Conservation (phyloP, 2,888 invertebrate genomes). For the Pyrocoelia pectoralis region DNA sequence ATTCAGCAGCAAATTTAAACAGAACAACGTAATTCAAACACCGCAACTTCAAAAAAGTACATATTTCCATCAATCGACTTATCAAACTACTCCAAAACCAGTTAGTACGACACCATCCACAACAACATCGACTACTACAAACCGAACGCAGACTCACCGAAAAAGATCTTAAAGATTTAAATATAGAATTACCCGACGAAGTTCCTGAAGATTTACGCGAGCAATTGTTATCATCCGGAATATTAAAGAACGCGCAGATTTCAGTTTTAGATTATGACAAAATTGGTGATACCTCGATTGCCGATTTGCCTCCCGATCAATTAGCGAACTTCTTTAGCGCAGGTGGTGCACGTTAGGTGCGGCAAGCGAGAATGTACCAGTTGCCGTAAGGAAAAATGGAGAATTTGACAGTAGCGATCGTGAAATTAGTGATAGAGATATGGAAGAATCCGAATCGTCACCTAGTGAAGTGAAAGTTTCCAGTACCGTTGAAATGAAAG, state of each 20-base stretch:
- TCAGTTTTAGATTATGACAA: constrained; percentile 89
- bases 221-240: constrained; percentile 84
- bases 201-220: constrained; percentile 87
- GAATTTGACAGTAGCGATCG: constrained; percentile 57
- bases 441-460: constrained; percentile 69
- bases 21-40: constrained; percentile 5
- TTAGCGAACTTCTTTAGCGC: constrained; percentile 85
- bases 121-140: constrained; percentile 62
- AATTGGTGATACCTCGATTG: constrained; percentile 84
- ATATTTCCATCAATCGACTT: constrained; percentile 34
- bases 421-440: constrained; percentile 63
- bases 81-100: constrained; percentile 24
- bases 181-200: constrained; percentile 78
- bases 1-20: constrained; percentile 58
- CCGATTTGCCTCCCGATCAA: constrained; percentile 85
- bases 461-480: constrained; percentile 57
- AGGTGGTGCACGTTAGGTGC: constrained; percentile 79
- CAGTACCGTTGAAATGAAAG: constrained; percentile 81
- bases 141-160: constrained; percentile 60
- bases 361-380: constrained; percentile 72
- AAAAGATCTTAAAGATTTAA: constrained; percentile 66
- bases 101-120: constrained; percentile 51
- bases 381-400: constrained; percentile 71
- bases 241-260: constrained; percentile 86
- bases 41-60: constrained; percentile 22